Evolutionary conservation across 2,113 vertebrate genomes (phyloP), one percentile per base, ranked within the genome.

Genomic region (Hippolais icterina): DNA sequence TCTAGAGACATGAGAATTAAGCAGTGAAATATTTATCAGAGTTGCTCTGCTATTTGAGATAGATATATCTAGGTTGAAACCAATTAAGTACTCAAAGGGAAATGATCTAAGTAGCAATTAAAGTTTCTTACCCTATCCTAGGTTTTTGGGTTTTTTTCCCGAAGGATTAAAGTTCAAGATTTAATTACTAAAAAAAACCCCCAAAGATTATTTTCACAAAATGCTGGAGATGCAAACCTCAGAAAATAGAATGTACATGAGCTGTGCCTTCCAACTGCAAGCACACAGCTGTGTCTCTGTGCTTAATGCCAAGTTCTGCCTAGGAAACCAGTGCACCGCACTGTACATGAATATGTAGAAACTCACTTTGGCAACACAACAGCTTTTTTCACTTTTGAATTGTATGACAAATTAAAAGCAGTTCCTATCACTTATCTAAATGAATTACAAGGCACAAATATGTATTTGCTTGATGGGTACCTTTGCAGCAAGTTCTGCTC

Each of bases 11-110:
- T 6, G 46, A 90, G 56, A 70, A 92, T 93, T 90, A 91, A 85
- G n/a, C 28, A 70, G 65, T 90, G n/a, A 53, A 77, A 60, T 89
- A 83, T 83, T 93, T 93, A 80, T 87, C 53, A 75, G 65, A 96
- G 86, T 93, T 64, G 27, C 59, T 89, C 41, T 92, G 59, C 59
- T 54, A 68, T 52, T 74, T 89, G 59, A 87, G 61, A 86, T 41
- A 77, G 35, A 66, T 39, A 70, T 50, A 61, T 72, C 84, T 57
- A 56, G 44, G 82, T 60, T 89, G 72, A 94, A 79, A 85, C 25
- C 53, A 86, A 35, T 68, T 74, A 93, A 80, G 27, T 41, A 71
- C 33, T 82, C 66, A 75, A 68, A 60, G 41, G 21, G 29, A 90
- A 90, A 88, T 65, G 0, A 63, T 54, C 49, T 46, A 71, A 87